Evolutionary conservation across 2,113 vertebrate genomes (phyloP).

Genomic region (Saimiri boliviensis): DNA sequence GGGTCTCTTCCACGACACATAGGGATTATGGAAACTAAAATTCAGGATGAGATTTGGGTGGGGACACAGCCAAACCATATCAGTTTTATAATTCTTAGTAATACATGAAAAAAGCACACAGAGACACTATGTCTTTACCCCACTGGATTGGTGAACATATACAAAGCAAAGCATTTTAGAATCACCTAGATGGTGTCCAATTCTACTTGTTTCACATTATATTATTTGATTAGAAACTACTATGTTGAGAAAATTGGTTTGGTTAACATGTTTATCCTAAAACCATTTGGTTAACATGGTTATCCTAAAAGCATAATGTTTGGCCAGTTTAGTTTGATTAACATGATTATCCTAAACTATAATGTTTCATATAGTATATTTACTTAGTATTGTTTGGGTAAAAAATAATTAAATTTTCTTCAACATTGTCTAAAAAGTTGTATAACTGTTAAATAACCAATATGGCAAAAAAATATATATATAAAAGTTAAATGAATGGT

Average conservation of each 20-base stretch:
- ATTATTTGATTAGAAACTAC: background rate
- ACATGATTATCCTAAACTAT: background rate
- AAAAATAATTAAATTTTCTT: background rate
- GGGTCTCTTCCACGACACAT: no score
- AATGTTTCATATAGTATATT: background rate
- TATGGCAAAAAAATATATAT: background rate
- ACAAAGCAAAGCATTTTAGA: background rate
- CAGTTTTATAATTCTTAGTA: no score
- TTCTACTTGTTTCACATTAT: background rate
- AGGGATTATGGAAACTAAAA: no score
- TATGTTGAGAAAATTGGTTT: background rate
- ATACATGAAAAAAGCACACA: background rate
- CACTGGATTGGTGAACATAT: background rate
- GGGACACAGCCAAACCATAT: no score
- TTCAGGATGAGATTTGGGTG: no score
- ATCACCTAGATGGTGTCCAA: background rate
- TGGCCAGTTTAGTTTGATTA: background rate
- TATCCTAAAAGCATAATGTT: no score
- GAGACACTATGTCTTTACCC: background rate
- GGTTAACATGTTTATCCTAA: background rate
- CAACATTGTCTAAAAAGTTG: background rate
- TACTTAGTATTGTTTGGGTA: background rate
- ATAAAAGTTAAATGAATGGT: background rate
- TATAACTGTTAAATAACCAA: background rate
- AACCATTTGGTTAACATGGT: background rate